These are phyloP conservation scores for Myotis planiceps DNA, from an alignment of 2,797 vertebrate genomes.

Conservation along the genomic window DNA sequence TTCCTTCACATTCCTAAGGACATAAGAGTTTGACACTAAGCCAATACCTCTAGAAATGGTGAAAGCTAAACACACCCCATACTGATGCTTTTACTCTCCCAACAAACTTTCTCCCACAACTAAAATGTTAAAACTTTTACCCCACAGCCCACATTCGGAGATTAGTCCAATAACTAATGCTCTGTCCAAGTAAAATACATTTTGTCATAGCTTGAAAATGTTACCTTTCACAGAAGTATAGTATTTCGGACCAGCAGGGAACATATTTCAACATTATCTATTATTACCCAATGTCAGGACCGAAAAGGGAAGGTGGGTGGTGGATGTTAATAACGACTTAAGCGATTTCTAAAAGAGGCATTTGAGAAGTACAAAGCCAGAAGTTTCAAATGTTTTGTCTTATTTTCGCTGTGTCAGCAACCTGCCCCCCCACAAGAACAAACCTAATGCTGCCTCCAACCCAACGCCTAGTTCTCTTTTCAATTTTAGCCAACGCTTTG, in stretches of 20 bases:
- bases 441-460: slow-evolving; percentile 89
- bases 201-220: slow-evolving; percentile 97
- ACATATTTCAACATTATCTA: slow-evolving; percentile 96
- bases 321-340: slow-evolving; percentile 92
- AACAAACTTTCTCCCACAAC: slow-evolving; percentile 91
- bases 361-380: slow-evolving; percentile 93
- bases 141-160: slow-evolving; percentile 91
- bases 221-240: slow-evolving; percentile 96
- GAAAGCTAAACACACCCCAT: slow-evolving; percentile 89
- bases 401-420: slow-evolving; percentile 94
- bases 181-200: slow-evolving; percentile 96
- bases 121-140: slow-evolving; percentile 89
- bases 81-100: slow-evolving; percentile 89
- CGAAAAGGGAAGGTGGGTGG: slow-evolving; percentile 92
- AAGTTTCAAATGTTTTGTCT: slow-evolving; percentile 91
- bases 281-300: slow-evolving; percentile 93
- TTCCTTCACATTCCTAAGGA: slow-evolving; percentile 90
- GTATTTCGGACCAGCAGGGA: slow-evolving; percentile 94
- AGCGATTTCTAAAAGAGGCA: slow-evolving; percentile 91
- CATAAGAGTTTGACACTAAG: slow-evolving; percentile 87
- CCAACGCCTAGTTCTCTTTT: slow-evolving; percentile 91
- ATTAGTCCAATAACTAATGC: slow-evolving; percentile 92
- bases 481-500: slow-evolving; percentile 88
- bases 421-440: slow-evolving; percentile 88
- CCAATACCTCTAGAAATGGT: slow-evolving; percentile 88